A percentile compares a stretch with the other conserved stretches of the same genome.
phyloP scores from a whole-genome alignment of 2,113 vertebrate species.

The Marcusenius ussheri region DNA sequence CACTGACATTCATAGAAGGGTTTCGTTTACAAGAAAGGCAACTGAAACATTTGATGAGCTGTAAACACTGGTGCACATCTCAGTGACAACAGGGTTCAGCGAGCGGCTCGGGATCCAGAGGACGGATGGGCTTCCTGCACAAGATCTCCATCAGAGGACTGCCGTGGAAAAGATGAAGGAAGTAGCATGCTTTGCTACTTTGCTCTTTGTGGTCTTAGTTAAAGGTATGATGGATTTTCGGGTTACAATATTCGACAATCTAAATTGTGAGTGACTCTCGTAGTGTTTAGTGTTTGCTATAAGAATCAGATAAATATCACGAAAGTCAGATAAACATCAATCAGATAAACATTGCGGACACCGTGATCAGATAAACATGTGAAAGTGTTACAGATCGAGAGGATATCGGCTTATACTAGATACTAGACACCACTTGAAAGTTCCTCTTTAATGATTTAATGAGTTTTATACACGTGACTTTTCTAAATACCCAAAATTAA shows the following conservation, averaged over 20 bases:
- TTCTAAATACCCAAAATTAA: not conserved
- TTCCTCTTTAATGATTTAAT: not conserved
- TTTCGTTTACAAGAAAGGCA: constrained; percentile 22
- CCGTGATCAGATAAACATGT: not conserved
- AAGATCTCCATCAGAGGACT: constrained; percentile 29
- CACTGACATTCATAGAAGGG: constrained; percentile 22
- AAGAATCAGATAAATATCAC: not conserved
- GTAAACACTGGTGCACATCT: not conserved
- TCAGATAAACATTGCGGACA: not conserved
- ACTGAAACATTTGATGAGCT: constrained; percentile 15
- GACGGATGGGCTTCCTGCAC: constrained; percentile 20
- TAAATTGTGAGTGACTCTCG: not conserved
- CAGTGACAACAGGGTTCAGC: not conserved
- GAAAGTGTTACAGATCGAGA: not conserved
- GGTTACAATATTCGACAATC: not conserved
- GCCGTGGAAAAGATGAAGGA: constrained; percentile 20
- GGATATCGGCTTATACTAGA: not conserved
- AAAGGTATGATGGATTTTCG: constrained; percentile 8
- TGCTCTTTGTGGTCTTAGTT: constrained; percentile 37
- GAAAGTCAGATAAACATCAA: too few species aligned
- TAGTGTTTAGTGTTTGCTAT: not conserved
- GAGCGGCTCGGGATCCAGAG: not conserved
- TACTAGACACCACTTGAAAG: not conserved
- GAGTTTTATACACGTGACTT: not conserved
- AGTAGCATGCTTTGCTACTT: constrained; percentile 23